A percentile compares a stretch with the other conserved stretches of the same genome.
Evolutionary conservation across 2,113 vertebrate species (phyloP).

Genomic region (Channa maculata): DNA sequence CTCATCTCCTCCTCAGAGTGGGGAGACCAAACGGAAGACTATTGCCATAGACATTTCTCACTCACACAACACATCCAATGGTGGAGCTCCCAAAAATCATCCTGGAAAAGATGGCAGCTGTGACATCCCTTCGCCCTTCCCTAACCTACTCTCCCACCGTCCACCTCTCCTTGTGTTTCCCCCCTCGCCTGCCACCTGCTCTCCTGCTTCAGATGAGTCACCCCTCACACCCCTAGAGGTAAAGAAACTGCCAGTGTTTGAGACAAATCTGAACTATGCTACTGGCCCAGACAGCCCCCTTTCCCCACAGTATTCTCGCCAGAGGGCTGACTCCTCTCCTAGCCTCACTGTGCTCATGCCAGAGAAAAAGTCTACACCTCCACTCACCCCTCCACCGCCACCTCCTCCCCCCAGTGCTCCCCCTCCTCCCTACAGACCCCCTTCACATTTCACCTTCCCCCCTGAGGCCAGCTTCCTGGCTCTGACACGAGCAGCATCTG

Average conservation of each 20-base stretch:
- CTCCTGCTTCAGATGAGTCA: conserved; percentile 96
- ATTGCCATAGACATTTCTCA: conserved; percentile 46
- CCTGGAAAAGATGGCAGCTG: conserved; percentile 81
- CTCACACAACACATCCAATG: conserved; percentile 35
- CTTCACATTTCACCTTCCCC: conserved; percentile 89
- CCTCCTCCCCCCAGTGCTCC: conserved; percentile 74
- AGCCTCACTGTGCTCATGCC: conserved; percentile 86
- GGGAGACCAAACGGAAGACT: conserved; percentile 57
- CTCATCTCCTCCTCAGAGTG: conserved; percentile 52
- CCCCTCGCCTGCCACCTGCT: conserved; percentile 92
- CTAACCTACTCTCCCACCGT: conserved; percentile 93
- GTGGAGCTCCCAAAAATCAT: conserved; percentile 44
- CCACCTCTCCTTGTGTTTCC: conserved; percentile 96
- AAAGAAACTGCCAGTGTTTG: conserved; percentile 94
- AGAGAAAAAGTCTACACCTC: conserved; percentile 87
- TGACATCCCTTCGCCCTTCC: conserved; percentile 96
- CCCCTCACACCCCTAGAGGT: conserved; percentile 96
- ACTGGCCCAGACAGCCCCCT: conserved; percentile 89
- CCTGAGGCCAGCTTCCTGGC: conserved; percentile 83
- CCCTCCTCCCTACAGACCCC: conserved; percentile 86
- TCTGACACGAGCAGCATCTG: conserved; percentile 78
- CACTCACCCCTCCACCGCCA: conserved; percentile 88
- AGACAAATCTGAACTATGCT: conserved; percentile 92
- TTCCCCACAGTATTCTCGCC: conserved; percentile 89
- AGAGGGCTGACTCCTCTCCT: conserved; percentile 89